A percentile compares a stretch with the other conserved stretches of the same genome.
Conservation (phyloP, 2,797 vertebrate genomes). For the Poeciliopsis presidionis region DNA sequence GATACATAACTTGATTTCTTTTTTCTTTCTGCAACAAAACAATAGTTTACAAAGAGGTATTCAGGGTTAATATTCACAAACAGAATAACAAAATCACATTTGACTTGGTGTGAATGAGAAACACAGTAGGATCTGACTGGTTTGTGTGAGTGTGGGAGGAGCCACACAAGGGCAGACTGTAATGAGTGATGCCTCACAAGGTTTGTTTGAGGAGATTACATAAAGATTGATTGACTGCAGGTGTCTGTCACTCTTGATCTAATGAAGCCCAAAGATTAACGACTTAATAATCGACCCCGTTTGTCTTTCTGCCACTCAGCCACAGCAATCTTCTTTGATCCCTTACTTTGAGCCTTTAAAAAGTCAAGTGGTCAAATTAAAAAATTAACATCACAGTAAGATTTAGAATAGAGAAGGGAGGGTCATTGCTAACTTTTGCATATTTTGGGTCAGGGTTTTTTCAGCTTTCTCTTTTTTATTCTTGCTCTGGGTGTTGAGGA, state of each 20-base stretch:
- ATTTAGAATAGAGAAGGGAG: background rate
- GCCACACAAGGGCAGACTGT: slow-evolving; percentile 17
- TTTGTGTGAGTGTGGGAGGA: slow-evolving; percentile 4
- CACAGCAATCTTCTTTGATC: slow-evolving; percentile 16
- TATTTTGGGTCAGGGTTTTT: background rate
- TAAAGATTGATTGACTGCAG: slow-evolving; percentile 56
- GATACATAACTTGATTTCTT: background rate
- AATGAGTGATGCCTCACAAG: slow-evolving; percentile 47
- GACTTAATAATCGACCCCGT: slow-evolving; percentile 41
- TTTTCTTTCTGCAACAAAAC: background rate
- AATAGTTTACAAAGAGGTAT: background rate
- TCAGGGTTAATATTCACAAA: slow-evolving; percentile 19
- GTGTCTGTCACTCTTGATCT: slow-evolving; percentile 59
- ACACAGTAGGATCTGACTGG: background rate
- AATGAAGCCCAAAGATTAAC: slow-evolving; percentile 54
- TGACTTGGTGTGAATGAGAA: slow-evolving; percentile 2
- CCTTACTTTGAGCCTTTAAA: slow-evolving; percentile 3
- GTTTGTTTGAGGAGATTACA: slow-evolving; percentile 61
- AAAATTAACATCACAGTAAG: background rate
- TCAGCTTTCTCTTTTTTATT: background rate
- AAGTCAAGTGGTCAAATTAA: background rate
- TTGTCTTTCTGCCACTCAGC: slow-evolving; percentile 31
- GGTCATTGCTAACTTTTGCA: background rate
- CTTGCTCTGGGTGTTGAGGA: background rate
- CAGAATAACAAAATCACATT: background rate